Evolutionary conservation across 2,888 invertebrate genomes (phyloP).

Genomic region (Drosophila demipolita): DNA sequence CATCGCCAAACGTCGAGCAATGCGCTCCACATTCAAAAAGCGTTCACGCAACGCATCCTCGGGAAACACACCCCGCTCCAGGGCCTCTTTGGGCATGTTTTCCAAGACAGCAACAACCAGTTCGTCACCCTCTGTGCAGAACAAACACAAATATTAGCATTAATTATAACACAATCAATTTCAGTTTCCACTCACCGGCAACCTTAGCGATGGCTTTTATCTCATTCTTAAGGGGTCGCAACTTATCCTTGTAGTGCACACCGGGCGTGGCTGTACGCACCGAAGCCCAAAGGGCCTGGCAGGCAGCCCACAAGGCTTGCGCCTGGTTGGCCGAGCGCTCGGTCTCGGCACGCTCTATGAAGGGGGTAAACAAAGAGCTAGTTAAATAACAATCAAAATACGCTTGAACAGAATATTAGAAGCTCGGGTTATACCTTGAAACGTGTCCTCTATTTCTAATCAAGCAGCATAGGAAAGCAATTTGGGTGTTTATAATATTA

Average conservation of each 20-base stretch:
- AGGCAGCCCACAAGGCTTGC: slow-evolving; percentile 97
- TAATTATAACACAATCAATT: background rate
- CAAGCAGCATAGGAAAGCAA: slow-evolving; percentile 62
- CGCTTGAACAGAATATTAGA: background rate
- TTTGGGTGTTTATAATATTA: slow-evolving; percentile 7
- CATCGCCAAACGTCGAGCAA: slow-evolving; percentile 93
- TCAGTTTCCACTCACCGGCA: slow-evolving; percentile 87
- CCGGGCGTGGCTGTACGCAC: slow-evolving; percentile 88
- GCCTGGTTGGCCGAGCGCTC: slow-evolving; percentile 92
- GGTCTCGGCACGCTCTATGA: slow-evolving; percentile 89
- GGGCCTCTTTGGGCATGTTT: slow-evolving; percentile 91
- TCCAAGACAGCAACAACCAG: slow-evolving; percentile 91
- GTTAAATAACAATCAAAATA: background rate
- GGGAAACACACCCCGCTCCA: slow-evolving; percentile 93
- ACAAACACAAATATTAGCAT: background rate
- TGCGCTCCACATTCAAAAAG: slow-evolving; percentile 92
- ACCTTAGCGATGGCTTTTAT: slow-evolving; percentile 91
- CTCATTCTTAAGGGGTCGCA: slow-evolving; percentile 89
- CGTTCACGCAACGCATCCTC: slow-evolving; percentile 94
- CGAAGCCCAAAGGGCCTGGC: slow-evolving; percentile 93
- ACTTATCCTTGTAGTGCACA: slow-evolving; percentile 86
- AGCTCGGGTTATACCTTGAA: slow-evolving; percentile 81
- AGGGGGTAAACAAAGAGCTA: background rate
- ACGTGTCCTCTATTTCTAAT: slow-evolving; percentile 84
- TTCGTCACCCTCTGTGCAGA: slow-evolving; percentile 89